These are phyloP conservation scores for Mormyrus proboscirostris DNA, from an alignment of 2,797 vertebrate genomes.

Conservation along the genomic window DNA sequence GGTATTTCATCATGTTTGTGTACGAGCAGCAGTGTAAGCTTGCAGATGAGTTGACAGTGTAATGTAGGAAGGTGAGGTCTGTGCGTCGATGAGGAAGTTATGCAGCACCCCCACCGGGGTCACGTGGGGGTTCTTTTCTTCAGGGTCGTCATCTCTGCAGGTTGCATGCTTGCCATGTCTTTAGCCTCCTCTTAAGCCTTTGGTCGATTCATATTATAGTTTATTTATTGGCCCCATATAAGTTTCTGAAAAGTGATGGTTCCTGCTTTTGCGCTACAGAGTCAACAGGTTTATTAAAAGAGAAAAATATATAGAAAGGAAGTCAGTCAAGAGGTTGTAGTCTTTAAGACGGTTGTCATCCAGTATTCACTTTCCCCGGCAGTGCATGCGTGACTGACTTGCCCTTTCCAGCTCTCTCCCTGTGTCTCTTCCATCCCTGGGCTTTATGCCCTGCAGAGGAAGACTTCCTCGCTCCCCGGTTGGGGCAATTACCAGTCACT, in stretches of 20 bases:
- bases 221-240: slow-evolving; percentile 16
- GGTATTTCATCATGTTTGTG: not conserved
- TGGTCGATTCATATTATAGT: slow-evolving; percentile 19
- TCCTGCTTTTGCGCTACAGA: not conserved
- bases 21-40: not conserved
- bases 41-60: slow-evolving; percentile 18
- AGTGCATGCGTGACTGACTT: not conserved
- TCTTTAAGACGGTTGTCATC: not conserved
- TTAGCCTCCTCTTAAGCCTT: slow-evolving; percentile 14
- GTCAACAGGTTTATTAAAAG: not conserved
- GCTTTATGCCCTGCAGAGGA: not conserved
- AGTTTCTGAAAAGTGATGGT: not conserved
- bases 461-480: not conserved
- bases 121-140: not conserved
- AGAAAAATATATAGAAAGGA: not conserved
- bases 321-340: not conserved
- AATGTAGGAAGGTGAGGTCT: not conserved
- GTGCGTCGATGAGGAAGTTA: not conserved
- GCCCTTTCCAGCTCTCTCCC: not conserved
- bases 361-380: not conserved
- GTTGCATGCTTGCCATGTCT: slow-evolving; percentile 10
- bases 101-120: not conserved
- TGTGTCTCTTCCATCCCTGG: not conserved
- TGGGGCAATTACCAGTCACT: not conserved
- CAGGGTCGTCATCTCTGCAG: not conserved